Base-by-base conservation (phyloP, 92 coral and sea anemone genomes). In the Desmophyllum pertusum region DNA sequence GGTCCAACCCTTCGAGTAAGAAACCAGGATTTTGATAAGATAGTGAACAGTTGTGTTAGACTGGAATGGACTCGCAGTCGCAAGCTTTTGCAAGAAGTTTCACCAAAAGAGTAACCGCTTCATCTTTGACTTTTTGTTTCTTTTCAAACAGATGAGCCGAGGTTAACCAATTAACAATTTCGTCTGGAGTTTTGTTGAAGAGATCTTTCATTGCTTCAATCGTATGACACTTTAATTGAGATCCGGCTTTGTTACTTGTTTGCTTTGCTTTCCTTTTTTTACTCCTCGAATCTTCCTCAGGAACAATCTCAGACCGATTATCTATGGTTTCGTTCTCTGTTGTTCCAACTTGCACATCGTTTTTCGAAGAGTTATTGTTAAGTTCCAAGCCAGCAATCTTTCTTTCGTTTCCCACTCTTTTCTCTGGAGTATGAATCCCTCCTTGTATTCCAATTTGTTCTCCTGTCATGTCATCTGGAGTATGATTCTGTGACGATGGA, bases 61-160 rank as follows among this genome's bases (percentile, higher is more conserved):
- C 73, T 37, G 14, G 57, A 36, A 25, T 73, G 73, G 83, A 53
- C 55, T 82, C 78, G 64, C 96, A 90, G 41, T 77, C 85, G 66
- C 98, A 93, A 39, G 93, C 96, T 33, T 89, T 85, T 29, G 93
- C 89, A 17, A 93, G 73, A 30, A 93, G 91, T 39, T 78, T 84
- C 75, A 95, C 80, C 10, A 95, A 82, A 8, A 93, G 75, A 39
- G 81, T 75, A 3, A 89, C 84, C 82, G 67, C 81, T 14, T 81
- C 91, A 39, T 93, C 85, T 23, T 66, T 39, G 90, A 89, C 87
- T 19, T 80, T 71, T 10, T 36, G 77, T 46, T 38, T 33, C 27
- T 52, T 70, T 18, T 29, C 48, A 70, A 81, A 38, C 38, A 70
- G 38, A 9, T 85, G 72, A 18, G 77, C 94, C 2, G 86, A 77